phyloP scores from a whole-genome alignment of 2,113 vertebrate genomes.

The Poecile atricapillus region DNA sequence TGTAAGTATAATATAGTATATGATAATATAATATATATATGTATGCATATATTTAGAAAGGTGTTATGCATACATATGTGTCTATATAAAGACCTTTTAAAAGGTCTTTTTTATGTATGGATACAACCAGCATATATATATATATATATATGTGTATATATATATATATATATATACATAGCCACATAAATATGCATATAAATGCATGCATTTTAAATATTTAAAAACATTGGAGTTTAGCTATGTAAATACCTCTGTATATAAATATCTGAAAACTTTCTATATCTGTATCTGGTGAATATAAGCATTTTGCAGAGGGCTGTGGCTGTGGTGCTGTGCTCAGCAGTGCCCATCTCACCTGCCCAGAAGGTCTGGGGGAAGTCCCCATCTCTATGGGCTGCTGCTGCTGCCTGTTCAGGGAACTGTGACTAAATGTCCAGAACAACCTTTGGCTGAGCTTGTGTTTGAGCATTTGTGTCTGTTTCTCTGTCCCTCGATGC shows the following conservation, averaged over 20 bases:
- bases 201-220: neutral
- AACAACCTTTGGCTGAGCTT: neutral
- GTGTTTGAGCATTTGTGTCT: neutral
- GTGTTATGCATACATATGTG: rapidly evolving
- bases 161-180: no score
- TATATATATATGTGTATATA: no score
- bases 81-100: neutral
- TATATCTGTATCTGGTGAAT: neutral
- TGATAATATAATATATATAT: neutral
- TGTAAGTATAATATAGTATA: neutral
- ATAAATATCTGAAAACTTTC: neutral
- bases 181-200: neutral
- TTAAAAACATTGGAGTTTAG: neutral
- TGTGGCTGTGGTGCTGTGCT: neutral
- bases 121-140: neutral
- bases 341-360: neutral
- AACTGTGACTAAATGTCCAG: neutral
- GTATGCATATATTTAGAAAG: neutral
- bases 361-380: neutral
- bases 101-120: neutral
- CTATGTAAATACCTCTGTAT: neutral
- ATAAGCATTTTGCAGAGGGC: neutral
- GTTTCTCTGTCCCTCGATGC: neutral
- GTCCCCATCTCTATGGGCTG: rapidly evolving
- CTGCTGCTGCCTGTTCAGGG: neutral